Percentiles rank a stretch among this genome's conserved stretches.
These are phyloP conservation scores for Silurus aristotelis DNA, from an alignment of 2,797 vertebrate species.

Conservation along the genomic window DNA sequence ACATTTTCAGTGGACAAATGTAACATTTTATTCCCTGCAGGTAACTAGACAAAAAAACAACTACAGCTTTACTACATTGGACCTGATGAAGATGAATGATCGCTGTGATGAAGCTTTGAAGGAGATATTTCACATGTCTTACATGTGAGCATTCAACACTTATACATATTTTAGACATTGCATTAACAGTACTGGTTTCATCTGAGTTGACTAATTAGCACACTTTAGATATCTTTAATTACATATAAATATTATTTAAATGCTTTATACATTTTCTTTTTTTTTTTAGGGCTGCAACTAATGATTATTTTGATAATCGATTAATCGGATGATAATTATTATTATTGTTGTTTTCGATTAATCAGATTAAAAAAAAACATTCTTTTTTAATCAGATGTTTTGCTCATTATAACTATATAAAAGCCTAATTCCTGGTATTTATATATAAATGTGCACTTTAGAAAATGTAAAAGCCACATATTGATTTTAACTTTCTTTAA, in stretches of 20 bases:
- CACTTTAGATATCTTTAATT: not conserved
- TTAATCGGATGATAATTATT: no score
- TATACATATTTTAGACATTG: not conserved
- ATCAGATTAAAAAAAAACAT: no score
- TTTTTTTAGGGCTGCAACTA: no score
- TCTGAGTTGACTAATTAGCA: not conserved
- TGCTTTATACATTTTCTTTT: not conserved
- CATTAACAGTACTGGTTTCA: not conserved
- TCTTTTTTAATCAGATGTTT: no score
- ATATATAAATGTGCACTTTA: no score
- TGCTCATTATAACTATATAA: no score
- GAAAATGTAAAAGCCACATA: no score
- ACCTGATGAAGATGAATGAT: slow-evolving; percentile 97
- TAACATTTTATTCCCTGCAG: slow-evolving; percentile 69
- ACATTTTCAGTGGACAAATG: not conserved
- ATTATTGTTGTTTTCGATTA: no score
- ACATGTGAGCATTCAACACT: slow-evolving; percentile 81
- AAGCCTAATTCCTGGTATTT: no score
- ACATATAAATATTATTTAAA: not conserved
- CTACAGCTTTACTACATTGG: slow-evolving; percentile 88
- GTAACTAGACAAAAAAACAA: slow-evolving; percentile 87
- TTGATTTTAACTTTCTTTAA: no score
- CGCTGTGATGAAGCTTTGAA: slow-evolving; percentile 92
- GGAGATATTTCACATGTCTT: slow-evolving; percentile 98
- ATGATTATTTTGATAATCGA: not conserved